Conservation (phyloP, 2,888 invertebrate genomes). For the Lasioglossum calceatum region DNA sequence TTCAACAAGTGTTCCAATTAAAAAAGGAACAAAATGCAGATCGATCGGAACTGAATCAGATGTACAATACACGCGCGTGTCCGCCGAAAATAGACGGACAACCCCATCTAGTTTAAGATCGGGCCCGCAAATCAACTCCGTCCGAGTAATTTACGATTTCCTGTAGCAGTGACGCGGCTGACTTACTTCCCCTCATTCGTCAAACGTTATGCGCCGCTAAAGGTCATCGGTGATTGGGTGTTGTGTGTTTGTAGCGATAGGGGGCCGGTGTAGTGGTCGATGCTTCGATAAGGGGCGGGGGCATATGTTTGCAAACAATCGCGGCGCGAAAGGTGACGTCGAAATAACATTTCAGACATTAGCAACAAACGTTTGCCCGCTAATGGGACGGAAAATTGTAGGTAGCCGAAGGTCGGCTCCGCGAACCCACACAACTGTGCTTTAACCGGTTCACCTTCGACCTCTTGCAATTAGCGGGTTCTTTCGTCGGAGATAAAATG, state of each 20-base stretch:
- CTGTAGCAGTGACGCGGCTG: constrained; percentile 8
- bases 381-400: constrained; percentile 10
- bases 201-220: constrained; percentile 4
- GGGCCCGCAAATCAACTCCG: constrained; percentile 6
- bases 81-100: not conserved
- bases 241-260: not conserved
- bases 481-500: not conserved
- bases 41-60: not conserved
- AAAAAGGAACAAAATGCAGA: not conserved
- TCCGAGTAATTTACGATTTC: constrained; percentile 21
- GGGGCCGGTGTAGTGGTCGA: not conserved
- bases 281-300: not conserved
- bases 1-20: not conserved
- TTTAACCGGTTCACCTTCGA: not conserved
- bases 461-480: not conserved
- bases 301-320: not conserved
- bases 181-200: constrained; percentile 15
- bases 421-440: not conserved
- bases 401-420: not conserved
- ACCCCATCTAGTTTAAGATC: not conserved
- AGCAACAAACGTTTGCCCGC: not conserved
- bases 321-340: not conserved
- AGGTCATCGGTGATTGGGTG: constrained; percentile 3
- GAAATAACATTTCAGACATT: not conserved
- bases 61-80: not conserved